phyloP scores from a whole-genome alignment of 53 echinoderm and acorn worm genomes.

The Actinopyga echinites region DNA sequence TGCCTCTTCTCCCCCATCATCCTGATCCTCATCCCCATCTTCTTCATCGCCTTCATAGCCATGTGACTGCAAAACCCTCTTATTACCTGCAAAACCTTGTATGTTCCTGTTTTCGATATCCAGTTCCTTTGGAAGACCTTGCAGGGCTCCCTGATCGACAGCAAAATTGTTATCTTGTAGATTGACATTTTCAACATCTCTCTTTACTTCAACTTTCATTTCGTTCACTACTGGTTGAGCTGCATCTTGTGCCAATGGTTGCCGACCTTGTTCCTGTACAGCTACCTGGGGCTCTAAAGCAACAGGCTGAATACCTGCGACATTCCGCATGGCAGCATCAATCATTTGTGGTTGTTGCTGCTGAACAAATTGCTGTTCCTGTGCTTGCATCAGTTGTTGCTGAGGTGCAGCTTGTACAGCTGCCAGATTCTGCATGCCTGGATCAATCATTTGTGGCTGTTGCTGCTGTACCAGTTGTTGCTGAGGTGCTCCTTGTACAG shows the following conservation, averaged over 20 bases:
- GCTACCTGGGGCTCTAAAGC: conserved; percentile 3
- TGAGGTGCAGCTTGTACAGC: conserved; percentile 14
- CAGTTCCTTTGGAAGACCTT: not conserved
- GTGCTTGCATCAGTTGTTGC: conserved; percentile 12
- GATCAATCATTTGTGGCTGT: not conserved
- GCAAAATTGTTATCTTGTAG: not conserved
- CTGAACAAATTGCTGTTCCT: conserved; percentile 31
- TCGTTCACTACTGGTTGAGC: not conserved
- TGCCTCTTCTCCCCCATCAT: not conserved
- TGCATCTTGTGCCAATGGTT: not conserved
- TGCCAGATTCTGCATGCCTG: conserved; percentile 1
- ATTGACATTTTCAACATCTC: not conserved
- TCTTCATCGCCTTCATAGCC: conserved; percentile 2
- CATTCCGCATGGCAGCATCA: conserved; percentile 17
- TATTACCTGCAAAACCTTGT: conserved; percentile 1
- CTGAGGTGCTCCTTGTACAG: conserved; percentile 14
- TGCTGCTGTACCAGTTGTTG: not conserved
- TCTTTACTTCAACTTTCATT: too few species aligned
- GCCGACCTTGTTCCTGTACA: conserved; percentile 15
- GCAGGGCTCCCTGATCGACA: conserved; percentile 1
- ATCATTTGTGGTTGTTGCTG: conserved; percentile 47
- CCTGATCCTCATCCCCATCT: not conserved
- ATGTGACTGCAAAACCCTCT: conserved; percentile 38
- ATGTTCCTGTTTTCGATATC: conserved; percentile 23
- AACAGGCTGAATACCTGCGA: not conserved